Percentiles rank a stretch among this genome's conserved stretches.
phyloP scores from a whole-genome alignment of 1,140 invertebrate genomes.

The Akabosia matsudoensis region DNA sequence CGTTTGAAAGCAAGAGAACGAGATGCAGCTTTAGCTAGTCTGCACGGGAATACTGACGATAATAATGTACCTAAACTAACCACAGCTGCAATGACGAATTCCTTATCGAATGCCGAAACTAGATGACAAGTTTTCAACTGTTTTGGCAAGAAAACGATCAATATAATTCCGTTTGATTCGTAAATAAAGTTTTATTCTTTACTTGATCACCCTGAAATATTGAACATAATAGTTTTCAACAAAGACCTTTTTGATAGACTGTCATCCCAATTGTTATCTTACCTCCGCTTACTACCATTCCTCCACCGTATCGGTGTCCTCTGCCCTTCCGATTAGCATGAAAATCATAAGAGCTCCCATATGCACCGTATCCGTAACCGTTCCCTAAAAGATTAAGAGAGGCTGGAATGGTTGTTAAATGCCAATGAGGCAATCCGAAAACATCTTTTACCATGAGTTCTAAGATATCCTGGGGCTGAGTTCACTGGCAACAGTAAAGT shows the following conservation, averaged over 20 bases:
- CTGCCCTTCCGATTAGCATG: background rate
- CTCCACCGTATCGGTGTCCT: background rate
- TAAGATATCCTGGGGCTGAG: background rate
- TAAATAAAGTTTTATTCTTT: too few species aligned
- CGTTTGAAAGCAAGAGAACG: constrained; percentile 60
- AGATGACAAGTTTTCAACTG: too few species aligned
- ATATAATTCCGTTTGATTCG: too few species aligned
- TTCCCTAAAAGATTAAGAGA: background rate
- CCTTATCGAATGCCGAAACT: too few species aligned
- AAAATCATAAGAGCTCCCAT: constrained; percentile 17
- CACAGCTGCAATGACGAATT: too few species aligned
- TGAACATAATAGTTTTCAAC: too few species aligned
- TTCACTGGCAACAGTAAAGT: background rate
- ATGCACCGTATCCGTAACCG: constrained; percentile 5
- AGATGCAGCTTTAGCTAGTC: background rate
- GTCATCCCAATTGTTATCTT: too few species aligned
- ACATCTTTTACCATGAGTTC: background rate
- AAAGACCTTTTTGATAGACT: too few species aligned
- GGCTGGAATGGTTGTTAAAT: too few species aligned
- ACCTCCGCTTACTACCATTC: background rate
- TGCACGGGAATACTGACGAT: background rate
- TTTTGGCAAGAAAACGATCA: too few species aligned
- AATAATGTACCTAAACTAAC: too few species aligned
- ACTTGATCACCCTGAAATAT: background rate
- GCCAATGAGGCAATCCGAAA: background rate